Evolutionary conservation across 2,797 vertebrate species (phyloP).

Genomic region (Epinephelus coioides): DNA sequence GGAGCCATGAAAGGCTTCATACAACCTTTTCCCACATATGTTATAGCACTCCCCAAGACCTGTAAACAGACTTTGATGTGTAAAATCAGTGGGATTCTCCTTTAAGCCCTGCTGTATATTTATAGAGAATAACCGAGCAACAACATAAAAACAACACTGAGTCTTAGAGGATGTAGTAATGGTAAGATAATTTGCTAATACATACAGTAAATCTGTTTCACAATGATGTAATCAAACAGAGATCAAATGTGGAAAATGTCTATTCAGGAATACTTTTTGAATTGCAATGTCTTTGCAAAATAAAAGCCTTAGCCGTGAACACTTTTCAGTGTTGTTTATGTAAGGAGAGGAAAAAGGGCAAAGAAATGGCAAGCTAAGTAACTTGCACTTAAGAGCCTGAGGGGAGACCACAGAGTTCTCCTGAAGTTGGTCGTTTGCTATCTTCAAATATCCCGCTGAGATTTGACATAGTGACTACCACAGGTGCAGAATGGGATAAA

Average conservation of each 20-base stretch:
- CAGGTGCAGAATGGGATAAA: neutral
- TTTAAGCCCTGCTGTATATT: neutral
- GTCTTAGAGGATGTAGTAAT: neutral
- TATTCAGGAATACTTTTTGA: neutral
- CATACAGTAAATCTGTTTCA: neutral
- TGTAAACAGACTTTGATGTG: neutral
- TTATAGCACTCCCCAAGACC: too few species aligned
- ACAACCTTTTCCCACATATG: too few species aligned
- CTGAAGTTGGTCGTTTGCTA: neutral
- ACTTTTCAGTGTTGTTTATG: neutral
- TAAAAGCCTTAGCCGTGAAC: neutral
- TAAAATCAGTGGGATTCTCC: neutral
- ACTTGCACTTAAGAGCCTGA: neutral
- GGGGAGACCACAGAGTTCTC: neutral
- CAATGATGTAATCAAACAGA: conserved; percentile 1
- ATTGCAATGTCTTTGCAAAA: conserved; percentile 5
- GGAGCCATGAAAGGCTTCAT: neutral
- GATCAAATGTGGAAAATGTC: neutral
- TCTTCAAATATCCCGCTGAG: neutral
- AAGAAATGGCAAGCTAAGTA: neutral
- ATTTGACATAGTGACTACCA: neutral
- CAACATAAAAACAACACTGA: neutral
- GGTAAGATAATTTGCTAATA: too few species aligned
- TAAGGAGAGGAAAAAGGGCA: neutral
- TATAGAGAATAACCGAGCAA: neutral